These are phyloP conservation scores for Myiothlypis coronata DNA, from an alignment of 2,797 vertebrate species.

Conservation along the genomic window DNA sequence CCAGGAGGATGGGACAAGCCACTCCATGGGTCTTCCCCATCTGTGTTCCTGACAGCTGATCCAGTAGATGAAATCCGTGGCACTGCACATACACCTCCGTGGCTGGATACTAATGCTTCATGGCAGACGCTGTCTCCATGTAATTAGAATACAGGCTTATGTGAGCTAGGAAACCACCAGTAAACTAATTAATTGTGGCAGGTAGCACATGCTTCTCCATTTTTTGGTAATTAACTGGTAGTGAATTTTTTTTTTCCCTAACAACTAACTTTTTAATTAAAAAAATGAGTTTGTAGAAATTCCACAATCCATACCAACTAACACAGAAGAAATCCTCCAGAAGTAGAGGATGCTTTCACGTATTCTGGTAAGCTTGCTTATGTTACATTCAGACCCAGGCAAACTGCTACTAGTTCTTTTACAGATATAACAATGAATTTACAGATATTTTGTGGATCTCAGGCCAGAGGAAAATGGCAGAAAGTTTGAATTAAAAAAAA, in stretches of 20 bases:
- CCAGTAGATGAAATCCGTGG: not conserved
- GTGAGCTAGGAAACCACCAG: not conserved
- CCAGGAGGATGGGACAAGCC: not conserved
- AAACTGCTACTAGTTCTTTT: not conserved
- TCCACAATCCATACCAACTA: not conserved
- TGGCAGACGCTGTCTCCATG: slow-evolving; percentile 5
- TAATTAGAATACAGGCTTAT: slow-evolving; percentile 27
- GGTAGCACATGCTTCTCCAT: slow-evolving; percentile 39
- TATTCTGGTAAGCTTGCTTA: not conserved
- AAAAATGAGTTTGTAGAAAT: not conserved
- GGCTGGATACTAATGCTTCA: slow-evolving; percentile 1
- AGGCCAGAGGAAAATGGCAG: not conserved
- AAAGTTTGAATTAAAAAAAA: not conserved
- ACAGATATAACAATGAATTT: not conserved
- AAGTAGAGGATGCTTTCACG: not conserved
- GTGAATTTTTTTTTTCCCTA: not conserved
- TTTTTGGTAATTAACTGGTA: slow-evolving; percentile 26
- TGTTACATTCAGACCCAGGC: not conserved
- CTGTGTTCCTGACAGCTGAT: not conserved
- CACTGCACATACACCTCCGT: not conserved
- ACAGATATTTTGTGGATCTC: not conserved
- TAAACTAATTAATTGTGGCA: slow-evolving; percentile 48
- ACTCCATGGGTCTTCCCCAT: not conserved
- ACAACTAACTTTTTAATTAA: not conserved
- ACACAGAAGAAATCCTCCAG: not conserved